Evolutionary conservation across 1,140 invertebrate genomes (phyloP).

Genomic region (Conus ventricosus): DNA sequence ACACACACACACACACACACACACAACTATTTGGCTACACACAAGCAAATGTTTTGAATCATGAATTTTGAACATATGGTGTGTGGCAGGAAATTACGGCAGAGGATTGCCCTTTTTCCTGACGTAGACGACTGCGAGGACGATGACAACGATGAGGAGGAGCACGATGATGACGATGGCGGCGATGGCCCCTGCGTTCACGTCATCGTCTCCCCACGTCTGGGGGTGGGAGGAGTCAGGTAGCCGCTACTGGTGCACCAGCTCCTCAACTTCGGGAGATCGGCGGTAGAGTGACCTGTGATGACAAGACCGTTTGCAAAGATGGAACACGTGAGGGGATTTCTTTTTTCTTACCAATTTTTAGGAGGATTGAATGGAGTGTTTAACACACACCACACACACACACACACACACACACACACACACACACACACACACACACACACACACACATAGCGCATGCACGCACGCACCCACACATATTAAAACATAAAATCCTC

Average conservation of each 20-base stretch:
- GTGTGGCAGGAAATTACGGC: background rate
- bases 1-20: too few relatives aligned
- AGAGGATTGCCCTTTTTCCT: slow-evolving; percentile 17
- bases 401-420: too few relatives aligned
- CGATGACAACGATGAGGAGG: background rate
- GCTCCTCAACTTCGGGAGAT: background rate
- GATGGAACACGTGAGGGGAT: background rate
- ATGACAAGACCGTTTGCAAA: background rate
- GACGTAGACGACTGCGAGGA: slow-evolving; percentile 3
- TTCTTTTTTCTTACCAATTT: background rate
- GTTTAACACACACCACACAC: too few relatives aligned
- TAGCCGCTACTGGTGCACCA: background rate
- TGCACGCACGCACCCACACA: background rate
- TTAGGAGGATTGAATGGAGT: background rate
- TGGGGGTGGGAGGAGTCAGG: background rate
- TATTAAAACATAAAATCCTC: too few relatives aligned
- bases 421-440: too few relatives aligned
- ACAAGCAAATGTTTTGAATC: too few relatives aligned
- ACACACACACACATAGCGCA: background rate
- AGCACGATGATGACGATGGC: background rate
- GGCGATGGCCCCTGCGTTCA: background rate
- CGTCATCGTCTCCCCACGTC: background rate
- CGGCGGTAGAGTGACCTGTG: background rate
- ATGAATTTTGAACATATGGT: too few relatives aligned
- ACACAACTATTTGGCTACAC: too few relatives aligned